These are phyloP conservation scores for Leucoptera coffeella DNA, from an alignment of 2,888 invertebrate species.

Conservation along the genomic window DNA sequence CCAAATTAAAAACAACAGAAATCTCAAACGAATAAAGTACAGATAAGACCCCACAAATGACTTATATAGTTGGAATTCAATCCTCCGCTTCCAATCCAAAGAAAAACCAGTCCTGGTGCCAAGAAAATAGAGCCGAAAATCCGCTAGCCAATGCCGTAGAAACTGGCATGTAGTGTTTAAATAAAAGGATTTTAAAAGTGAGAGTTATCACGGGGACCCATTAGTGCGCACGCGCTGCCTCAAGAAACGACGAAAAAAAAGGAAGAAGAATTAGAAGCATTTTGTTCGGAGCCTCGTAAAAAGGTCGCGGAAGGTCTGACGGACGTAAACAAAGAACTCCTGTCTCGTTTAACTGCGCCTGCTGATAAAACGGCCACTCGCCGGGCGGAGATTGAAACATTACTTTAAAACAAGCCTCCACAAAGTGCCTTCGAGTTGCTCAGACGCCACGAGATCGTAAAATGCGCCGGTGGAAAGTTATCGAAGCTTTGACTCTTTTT, in stretches of 20 bases:
- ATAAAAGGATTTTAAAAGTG: conserved; percentile 46
- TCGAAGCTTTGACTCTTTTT: neutral
- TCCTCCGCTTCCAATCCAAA: too few species aligned
- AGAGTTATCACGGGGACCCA: conserved; percentile 49
- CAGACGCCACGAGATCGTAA: too few species aligned
- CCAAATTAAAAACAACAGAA: conserved; percentile 28
- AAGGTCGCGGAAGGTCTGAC: conserved; percentile 18
- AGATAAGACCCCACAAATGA: conserved; percentile 48
- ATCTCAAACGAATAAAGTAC: conserved; percentile 48
- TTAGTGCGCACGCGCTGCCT: conserved; percentile 47
- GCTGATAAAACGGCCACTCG: conserved; percentile 2
- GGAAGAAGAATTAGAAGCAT: conserved; percentile 14
- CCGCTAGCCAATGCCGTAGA: too few species aligned
- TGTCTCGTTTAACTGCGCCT: conserved; percentile 15
- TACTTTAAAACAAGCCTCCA: too few species aligned
- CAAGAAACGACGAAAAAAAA: conserved; percentile 19
- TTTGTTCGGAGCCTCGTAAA: conserved; percentile 23
- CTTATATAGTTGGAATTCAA: conserved; percentile 46
- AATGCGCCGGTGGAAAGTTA: neutral
- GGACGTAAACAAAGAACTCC: conserved; percentile 19
- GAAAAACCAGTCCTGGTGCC: too few species aligned
- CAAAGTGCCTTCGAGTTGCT: too few species aligned
- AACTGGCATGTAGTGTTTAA: too few species aligned
- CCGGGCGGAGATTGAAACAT: conserved; percentile 2
- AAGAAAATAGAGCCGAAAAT: too few species aligned